phyloP scores from a whole-genome alignment of 2,888 invertebrate genomes.

The Eupelmus urozonus region DNA sequence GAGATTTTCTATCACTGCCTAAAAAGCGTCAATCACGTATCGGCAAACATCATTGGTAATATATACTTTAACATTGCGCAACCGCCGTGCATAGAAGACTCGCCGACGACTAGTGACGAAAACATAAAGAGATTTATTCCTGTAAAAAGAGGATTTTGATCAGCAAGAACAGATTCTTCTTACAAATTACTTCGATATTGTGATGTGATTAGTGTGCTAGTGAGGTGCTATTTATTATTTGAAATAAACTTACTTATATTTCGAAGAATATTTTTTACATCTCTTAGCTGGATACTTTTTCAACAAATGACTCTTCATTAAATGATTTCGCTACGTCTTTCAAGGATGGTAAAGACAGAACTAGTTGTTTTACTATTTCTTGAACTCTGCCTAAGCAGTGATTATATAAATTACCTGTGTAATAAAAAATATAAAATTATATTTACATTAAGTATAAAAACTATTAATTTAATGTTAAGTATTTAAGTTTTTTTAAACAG shows the following conservation, averaged over 20 bases:
- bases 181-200: slow-evolving; percentile 11
- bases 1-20: slow-evolving; percentile 89
- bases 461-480: slow-evolving; percentile 3
- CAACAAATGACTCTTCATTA: slow-evolving; percentile 24
- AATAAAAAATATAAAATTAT: slow-evolving; percentile 31
- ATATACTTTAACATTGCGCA: slow-evolving; percentile 91
- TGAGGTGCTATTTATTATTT: slow-evolving; percentile 46
- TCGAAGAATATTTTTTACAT: slow-evolving; percentile 1
- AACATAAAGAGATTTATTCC: slow-evolving; percentile 63
- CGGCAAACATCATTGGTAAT: slow-evolving; percentile 87
- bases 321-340: slow-evolving; percentile 59
- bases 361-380: slow-evolving; percentile 53
- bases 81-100: slow-evolving; percentile 85
- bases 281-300: too few relatives aligned
- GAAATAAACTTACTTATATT: slow-evolving; percentile 40
- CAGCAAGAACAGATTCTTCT: slow-evolving; percentile 7
- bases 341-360: slow-evolving; percentile 62
- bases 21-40: slow-evolving; percentile 85
- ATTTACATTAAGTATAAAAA: background rate
- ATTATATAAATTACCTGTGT: slow-evolving; percentile 73
- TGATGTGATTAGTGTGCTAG: slow-evolving; percentile 44
- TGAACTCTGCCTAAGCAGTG: slow-evolving; percentile 62
- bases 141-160: slow-evolving; percentile 63
- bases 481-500: slow-evolving; percentile 19
- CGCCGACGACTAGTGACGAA: slow-evolving; percentile 49